Evolutionary conservation across 2,797 vertebrate species (phyloP).

Genomic region (Rhynchonycteris naso): DNA sequence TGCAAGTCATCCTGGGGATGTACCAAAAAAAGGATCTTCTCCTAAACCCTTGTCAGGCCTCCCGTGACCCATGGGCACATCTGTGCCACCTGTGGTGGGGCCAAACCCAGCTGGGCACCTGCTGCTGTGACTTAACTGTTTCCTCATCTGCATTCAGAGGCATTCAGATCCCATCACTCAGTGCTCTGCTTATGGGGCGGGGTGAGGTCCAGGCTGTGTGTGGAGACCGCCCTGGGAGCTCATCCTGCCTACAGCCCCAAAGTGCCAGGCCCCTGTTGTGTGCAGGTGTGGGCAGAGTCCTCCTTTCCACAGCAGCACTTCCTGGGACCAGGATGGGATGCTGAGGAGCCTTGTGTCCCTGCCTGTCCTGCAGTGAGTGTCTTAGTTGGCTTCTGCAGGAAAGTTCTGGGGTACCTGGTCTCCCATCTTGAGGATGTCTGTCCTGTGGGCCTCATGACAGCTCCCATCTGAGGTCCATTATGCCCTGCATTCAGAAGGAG

Average conservation of each 20-base stretch:
- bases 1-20: neutral
- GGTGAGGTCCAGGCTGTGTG: neutral
- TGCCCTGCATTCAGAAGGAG: neutral
- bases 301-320: too few species aligned
- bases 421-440: neutral
- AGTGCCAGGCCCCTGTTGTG: neutral
- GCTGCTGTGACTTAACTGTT: neutral
- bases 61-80: neutral
- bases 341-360: neutral
- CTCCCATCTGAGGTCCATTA: neutral
- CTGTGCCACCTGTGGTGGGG: neutral
- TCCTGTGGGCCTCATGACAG: neutral
- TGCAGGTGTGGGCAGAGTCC: neutral
- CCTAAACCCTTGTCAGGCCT: neutral
- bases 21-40: neutral
- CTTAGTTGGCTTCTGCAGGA: neutral
- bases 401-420: neutral
- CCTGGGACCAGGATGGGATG: neutral
- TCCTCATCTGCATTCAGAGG: neutral
- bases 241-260: neutral
- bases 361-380: neutral
- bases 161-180: neutral
- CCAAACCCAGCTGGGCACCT: fast-evolving
- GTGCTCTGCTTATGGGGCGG: neutral
- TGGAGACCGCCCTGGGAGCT: neutral